These are phyloP conservation scores for Yponomeuta evonymella DNA, from an alignment of 2,888 invertebrate genomes.

Conservation along the genomic window DNA sequence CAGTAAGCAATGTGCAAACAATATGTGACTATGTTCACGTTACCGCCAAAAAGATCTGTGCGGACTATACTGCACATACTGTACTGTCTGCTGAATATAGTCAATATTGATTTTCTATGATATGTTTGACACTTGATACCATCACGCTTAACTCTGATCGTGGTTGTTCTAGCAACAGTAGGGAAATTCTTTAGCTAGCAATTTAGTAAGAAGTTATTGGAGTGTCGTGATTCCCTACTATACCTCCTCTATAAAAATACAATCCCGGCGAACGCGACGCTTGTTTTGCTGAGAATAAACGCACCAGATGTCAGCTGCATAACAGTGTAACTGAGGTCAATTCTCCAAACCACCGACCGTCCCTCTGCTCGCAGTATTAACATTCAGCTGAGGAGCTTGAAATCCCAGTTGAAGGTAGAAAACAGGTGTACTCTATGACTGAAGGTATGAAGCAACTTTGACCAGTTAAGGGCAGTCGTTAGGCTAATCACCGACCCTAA, in stretches of 20 bases:
- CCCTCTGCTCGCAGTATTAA: background rate
- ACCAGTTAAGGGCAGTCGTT: background rate
- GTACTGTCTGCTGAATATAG: too few relatives aligned
- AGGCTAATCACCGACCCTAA: background rate
- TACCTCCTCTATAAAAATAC: background rate
- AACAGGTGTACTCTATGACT: background rate
- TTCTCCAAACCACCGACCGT: background rate
- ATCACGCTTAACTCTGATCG: too few relatives aligned
- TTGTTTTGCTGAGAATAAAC: background rate
- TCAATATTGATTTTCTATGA: too few relatives aligned
- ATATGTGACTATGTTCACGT: too few relatives aligned
- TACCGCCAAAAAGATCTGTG: too few relatives aligned
- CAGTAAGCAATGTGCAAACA: too few relatives aligned
- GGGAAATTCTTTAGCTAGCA: too few relatives aligned
- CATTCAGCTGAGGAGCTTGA: background rate
- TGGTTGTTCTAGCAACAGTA: too few relatives aligned
- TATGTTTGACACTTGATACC: too few relatives aligned
- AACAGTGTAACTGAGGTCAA: background rate
- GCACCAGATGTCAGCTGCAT: background rate
- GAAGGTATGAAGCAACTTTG: background rate
- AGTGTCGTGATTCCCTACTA: background rate
- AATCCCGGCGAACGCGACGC: background rate
- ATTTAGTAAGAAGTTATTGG: too few relatives aligned
- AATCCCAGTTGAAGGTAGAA: background rate
- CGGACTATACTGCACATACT: too few relatives aligned